Percentiles rank a stretch among this genome's conserved stretches.
phyloP scores from a whole-genome alignment of 2,888 invertebrate species.

The Lamproptera curius region DNA sequence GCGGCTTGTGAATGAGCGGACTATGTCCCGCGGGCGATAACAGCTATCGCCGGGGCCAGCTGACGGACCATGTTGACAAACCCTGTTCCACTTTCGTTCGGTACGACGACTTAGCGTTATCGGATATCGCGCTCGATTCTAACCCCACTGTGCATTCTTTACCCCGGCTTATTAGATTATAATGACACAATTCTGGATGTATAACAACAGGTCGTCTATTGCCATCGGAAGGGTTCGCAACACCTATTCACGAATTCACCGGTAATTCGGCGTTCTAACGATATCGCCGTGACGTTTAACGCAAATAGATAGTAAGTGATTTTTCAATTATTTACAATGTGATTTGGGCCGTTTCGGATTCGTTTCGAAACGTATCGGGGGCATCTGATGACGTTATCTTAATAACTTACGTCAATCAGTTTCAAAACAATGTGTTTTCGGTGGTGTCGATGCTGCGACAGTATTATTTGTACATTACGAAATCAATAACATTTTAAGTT shows the following conservation, averaged over 20 bases:
- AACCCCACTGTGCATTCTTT: conserved; percentile 21
- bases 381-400: not conserved
- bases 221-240: no score
- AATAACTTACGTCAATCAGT: not conserved
- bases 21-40: conserved; percentile 74
- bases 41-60: conserved; percentile 74
- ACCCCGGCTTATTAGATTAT: no score
- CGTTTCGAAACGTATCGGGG: not conserved
- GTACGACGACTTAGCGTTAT: conserved; percentile 60
- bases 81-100: conserved; percentile 71
- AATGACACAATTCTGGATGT: no score
- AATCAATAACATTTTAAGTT: no score
- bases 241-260: no score
- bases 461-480: no score
- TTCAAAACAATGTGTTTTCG: not conserved
- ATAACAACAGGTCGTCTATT: no score
- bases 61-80: conserved; percentile 74
- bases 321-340: not conserved
- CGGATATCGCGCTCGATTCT: conserved; percentile 39
- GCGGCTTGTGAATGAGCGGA: conserved; percentile 75
- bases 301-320: not conserved
- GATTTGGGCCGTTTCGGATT: no score
- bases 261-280: no score
- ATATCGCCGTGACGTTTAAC: not conserved
- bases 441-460: no score